Conservation (phyloP, 2,113 vertebrate genomes). For the Chroicocephalus ridibundus region DNA sequence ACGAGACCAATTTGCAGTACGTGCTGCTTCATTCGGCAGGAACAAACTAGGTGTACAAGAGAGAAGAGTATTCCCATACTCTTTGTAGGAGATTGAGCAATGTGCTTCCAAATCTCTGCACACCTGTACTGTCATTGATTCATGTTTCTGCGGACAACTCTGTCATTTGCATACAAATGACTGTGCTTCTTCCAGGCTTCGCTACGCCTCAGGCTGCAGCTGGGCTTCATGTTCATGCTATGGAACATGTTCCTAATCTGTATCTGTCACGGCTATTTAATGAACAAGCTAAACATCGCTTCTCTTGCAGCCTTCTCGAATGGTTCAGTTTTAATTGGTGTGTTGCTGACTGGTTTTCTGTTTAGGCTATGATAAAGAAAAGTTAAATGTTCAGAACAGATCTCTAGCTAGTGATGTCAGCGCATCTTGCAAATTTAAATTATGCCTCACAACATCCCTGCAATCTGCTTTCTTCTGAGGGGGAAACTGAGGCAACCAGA, state of each 20-base stretch:
- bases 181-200: background rate
- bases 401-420: background rate
- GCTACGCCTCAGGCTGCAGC: background rate
- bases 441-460: background rate
- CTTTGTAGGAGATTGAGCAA: background rate
- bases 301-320: background rate
- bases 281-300: background rate
- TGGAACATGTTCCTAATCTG: background rate
- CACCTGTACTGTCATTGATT: background rate
- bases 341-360: background rate
- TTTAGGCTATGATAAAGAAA: background rate
- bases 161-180: background rate
- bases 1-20: conserved; percentile 28
- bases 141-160: background rate
- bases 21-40: background rate
- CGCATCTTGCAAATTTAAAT: background rate
- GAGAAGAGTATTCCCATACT: background rate
- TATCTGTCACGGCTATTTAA: background rate
- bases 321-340: background rate
- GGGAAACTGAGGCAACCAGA: background rate
- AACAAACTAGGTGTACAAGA: background rate
- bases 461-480: background rate
- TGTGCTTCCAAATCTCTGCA: background rate
- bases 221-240: background rate
- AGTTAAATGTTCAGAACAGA: background rate